Evolutionary conservation across 1,140 invertebrate genomes (phyloP), one percentile per base, ranked within the genome.

Genomic region (Camponotus vicinus): DNA sequence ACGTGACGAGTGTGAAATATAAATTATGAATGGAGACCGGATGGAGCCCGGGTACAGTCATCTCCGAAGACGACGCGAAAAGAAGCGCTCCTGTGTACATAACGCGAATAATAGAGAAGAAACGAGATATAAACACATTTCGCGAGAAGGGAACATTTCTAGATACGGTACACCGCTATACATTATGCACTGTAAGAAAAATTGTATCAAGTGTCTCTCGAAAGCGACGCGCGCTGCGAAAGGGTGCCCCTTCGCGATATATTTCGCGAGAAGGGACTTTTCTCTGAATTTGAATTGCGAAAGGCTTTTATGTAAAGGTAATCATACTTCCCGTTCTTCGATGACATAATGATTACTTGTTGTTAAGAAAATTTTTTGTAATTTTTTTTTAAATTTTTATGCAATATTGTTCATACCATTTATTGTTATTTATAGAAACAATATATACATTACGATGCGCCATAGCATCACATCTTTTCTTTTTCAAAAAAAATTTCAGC

Each of bases 31-130:
- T 11, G 66, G 64, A 61, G 45, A 73, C 89, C 80, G 21, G 45
- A 70, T 7, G 21, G 21, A 55, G 69, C 55, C 80, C 64, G 73
- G 83, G 86, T 93, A 91, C 91, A 91, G 90, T 88, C 75, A 90
- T 90, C 88, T 83, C 88, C 91, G 85, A 89, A 88, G 85, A 79
- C n/a, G 37, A 52, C 9, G 34, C 42, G 59, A 71, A 78, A 45
- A 49, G 55, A 57, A 18, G 15, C 64, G 90, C 89, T 93, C 90
- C 91, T 92, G 86, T 93, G 92, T 93, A 93, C 87, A 93, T 94
- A 94, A 87, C 32, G 49, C 49, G 75, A 89, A 87, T 86, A 88
- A 86, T 86, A 69, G 11, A 69, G 11, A n/a, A 11, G n/a, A 55
- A 21, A 85, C 27, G 52, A 27, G 40, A 78, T 49, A 63, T 40